Conservation (phyloP, 2,888 invertebrate species). For the Smittia sp. region DNA sequence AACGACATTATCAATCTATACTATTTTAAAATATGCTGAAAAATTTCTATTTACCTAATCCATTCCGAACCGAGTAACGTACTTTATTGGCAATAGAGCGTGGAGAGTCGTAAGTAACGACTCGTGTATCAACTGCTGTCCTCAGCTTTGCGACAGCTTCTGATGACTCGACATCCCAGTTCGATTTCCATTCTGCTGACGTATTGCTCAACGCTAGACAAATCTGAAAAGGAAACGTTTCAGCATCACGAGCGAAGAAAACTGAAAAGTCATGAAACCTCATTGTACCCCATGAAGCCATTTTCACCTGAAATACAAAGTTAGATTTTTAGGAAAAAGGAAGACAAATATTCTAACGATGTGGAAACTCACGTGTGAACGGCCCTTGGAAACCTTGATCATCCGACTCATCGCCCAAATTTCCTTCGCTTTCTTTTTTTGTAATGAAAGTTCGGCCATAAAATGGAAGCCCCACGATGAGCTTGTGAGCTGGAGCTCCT, state of each 20-base stretch:
- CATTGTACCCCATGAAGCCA: conserved; percentile 86
- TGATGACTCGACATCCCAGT: conserved; percentile 65
- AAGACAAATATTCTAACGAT: no score
- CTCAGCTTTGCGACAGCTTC: conserved; percentile 55
- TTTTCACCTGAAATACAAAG: no score
- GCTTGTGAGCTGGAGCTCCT: conserved; percentile 72
- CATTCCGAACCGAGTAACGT: conserved; percentile 61
- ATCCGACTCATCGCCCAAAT: conserved; percentile 54
- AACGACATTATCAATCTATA: no score
- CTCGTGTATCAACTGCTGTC: conserved; percentile 60
- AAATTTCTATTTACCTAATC: no score
- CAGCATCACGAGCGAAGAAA: neutral
- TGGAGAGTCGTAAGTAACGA: conserved; percentile 75
- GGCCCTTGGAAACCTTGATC: conserved; percentile 72
- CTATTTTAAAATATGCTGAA: no score
- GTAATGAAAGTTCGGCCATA: conserved; percentile 75
- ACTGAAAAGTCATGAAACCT: conserved; percentile 56
- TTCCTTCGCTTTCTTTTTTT: conserved; percentile 50
- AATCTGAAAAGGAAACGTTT: conserved; percentile 55
- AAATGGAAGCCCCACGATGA: conserved; percentile 78
- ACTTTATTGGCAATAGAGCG: conserved; percentile 74
- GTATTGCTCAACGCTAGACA: conserved; percentile 62
- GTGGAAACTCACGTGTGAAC: conserved; percentile 66
- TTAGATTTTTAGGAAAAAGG: no score
- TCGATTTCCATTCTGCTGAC: conserved; percentile 62